A percentile compares a stretch with the other conserved stretches of the same genome.
Evolutionary conservation across 1,140 invertebrate species (phyloP).

Genomic region (Diorhabda carinulata): DNA sequence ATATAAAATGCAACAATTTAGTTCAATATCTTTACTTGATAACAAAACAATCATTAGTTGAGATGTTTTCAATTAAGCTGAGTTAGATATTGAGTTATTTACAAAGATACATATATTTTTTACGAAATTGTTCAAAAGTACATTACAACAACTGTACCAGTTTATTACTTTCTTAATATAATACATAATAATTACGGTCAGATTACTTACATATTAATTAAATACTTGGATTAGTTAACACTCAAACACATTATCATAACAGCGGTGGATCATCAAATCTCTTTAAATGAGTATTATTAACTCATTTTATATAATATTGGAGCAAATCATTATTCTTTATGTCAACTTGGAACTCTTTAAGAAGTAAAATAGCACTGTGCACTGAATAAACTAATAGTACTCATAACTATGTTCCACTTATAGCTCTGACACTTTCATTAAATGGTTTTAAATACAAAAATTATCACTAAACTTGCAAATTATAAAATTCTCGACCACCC

Average conservation of each 20-base stretch:
- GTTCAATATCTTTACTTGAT: not conserved
- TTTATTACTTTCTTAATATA: no score
- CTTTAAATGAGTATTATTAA: not conserved
- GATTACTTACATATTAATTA: not conserved
- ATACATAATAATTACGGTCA: not conserved
- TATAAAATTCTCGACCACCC: conserved; percentile 18
- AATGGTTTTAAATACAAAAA: conserved; percentile 14
- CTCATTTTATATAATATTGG: conserved; percentile 6
- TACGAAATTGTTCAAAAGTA: not conserved
- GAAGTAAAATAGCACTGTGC: conserved; percentile 4
- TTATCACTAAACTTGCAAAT: conserved; percentile 8
- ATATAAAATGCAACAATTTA: not conserved
- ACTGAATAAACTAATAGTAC: not conserved
- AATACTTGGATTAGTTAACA: not conserved
- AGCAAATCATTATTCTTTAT: conserved; percentile 11
- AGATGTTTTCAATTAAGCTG: no score
- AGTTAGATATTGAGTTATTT: no score
- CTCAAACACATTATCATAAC: conserved; percentile 6
- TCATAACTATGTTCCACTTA: not conserved
- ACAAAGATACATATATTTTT: not conserved
- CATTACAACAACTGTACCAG: not conserved
- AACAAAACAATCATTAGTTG: no score
- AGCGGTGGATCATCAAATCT: conserved; percentile 2
- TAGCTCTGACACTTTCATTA: conserved; percentile 11
- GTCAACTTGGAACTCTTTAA: conserved; percentile 12